phyloP scores from a whole-genome alignment of 2,113 vertebrate genomes.

The Mormoops blainvillei region DNA sequence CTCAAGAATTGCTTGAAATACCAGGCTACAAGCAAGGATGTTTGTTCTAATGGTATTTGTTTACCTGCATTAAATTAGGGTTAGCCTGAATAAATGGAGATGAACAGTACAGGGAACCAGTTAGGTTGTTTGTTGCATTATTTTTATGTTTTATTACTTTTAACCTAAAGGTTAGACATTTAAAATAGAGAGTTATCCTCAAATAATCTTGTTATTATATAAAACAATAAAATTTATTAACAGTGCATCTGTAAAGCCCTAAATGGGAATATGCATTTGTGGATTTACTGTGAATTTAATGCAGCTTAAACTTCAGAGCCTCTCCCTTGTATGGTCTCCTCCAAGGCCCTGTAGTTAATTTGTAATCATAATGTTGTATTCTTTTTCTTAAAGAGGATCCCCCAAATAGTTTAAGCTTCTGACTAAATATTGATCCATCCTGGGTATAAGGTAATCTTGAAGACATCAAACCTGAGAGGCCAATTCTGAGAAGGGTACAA shows the following conservation, averaged over 20 bases:
- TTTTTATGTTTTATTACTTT: slow-evolving; percentile 50
- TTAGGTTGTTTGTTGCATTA: neutral
- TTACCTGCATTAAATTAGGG: slow-evolving; percentile 34
- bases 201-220: slow-evolving; percentile 58
- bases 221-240: slow-evolving; percentile 29
- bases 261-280: neutral
- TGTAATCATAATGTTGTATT: slow-evolving; percentile 24
- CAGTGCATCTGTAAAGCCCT: neutral
- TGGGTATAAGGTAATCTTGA: neutral
- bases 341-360: neutral
- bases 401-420: neutral
- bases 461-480: neutral
- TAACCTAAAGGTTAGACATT: slow-evolving; percentile 53
- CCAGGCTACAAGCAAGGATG: slow-evolving; percentile 16
- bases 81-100: slow-evolving; percentile 59
- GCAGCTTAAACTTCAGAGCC: neutral
- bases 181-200: slow-evolving; percentile 41
- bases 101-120: neutral
- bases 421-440: neutral
- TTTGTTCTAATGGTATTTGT: slow-evolving; percentile 30
- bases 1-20: slow-evolving; percentile 41
- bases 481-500: neutral
- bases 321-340: neutral
- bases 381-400: neutral
- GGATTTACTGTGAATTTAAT: slow-evolving; percentile 29